Evolutionary conservation across 2,888 invertebrate species (phyloP), one percentile per base, ranked within the genome.

Genomic region (Limnephilus lunatus): DNA sequence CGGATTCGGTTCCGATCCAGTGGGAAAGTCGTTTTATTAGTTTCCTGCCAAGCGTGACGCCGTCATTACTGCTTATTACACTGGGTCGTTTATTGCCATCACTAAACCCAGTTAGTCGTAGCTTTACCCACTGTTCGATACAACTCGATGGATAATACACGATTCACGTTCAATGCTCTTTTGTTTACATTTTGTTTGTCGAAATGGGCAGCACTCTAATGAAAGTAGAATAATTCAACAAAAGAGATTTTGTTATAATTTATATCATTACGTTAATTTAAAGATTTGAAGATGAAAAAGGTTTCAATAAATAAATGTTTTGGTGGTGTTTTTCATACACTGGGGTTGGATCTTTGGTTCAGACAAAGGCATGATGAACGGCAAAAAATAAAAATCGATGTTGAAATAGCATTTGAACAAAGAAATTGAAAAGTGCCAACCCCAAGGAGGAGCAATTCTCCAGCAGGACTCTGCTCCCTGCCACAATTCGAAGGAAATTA

Each of bases 11-110:
- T 68, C 68, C 68, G 68, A 68, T 25, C 25, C 82, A 14, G 82
- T 30, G 32, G 82, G 82, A 32, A 82, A 82, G 32, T 81, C 81
- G 82, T 82, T 82, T 82, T 82, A 82, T 82, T 82, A 82, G 14
- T 15, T 82, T 82, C 82, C 82, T 31, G 82, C 32, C 82, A 82
- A 32, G 82, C 82, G 82, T 2, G 32, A 32, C 82, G 82, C 14
- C 32, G 1, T 82, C 32, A 19, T 82, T 82, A 32, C 82, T 32
- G 19, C 30, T 25, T 25, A 68, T 68, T 68, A 68, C 68, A 68
- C 68, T 68, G 68, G 68, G 68, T 68, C 68, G 68, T 25, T 68
- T 68, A 68, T 68, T 68, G 68, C 68, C 68, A 68, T 68, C 68
- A 68, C 68, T 68, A 68, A 68, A 68, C n/a, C 68, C n/a, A n/a